Conservation (phyloP, 2,888 invertebrate species). For the Leucophenga montana region DNA sequence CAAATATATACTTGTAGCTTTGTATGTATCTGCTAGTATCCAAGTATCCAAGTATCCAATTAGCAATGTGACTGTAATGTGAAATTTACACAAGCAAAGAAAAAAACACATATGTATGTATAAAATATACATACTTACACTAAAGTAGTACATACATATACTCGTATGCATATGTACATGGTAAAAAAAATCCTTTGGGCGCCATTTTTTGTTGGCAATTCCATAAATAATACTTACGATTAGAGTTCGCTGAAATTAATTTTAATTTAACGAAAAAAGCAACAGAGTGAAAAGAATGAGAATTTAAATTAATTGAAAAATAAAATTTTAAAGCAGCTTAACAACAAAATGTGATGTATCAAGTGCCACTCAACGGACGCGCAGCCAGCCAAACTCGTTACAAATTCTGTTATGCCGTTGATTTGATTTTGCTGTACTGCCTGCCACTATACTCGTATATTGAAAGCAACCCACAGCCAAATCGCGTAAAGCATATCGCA, state of each 20-base stretch:
- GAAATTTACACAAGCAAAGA: constrained; percentile 62
- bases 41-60: constrained; percentile 65
- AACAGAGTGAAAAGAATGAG: not conserved
- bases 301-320: constrained; percentile 31
- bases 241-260: too few relatives aligned
- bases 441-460: not conserved
- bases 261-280: constrained; percentile 46
- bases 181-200: constrained; percentile 46
- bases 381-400: constrained; percentile 23
- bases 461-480: not conserved
- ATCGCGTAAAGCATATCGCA: not conserved
- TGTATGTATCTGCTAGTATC: not conserved
- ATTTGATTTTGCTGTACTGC: constrained; percentile 34
- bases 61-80: constrained; percentile 64
- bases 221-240: too few relatives aligned
- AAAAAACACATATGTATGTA: constrained; percentile 22
- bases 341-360: not conserved
- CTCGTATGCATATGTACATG: too few relatives aligned
- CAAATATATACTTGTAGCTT: constrained; percentile 1
- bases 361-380: not conserved
- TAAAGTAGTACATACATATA: too few relatives aligned
- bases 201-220: constrained; percentile 59
- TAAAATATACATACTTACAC: too few relatives aligned
- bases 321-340: constrained; percentile 28
- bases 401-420: constrained; percentile 29